Evolutionary conservation across 2,888 invertebrate genomes (phyloP).

Genomic region (Drosophila cognata): DNA sequence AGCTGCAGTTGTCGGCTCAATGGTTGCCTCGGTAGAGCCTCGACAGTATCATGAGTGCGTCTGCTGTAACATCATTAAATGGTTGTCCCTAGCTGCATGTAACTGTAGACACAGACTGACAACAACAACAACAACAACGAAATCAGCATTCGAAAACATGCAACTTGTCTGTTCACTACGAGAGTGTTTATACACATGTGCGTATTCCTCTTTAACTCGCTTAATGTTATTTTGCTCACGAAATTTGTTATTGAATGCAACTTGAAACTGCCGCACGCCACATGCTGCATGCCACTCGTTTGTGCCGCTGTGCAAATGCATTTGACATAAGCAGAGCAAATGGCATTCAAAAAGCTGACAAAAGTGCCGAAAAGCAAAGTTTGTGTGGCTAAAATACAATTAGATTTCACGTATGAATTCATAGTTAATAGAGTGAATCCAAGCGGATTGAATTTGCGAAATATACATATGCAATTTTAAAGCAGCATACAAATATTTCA

Average conservation of each 20-base stretch:
- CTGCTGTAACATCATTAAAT: slow-evolving; percentile 72
- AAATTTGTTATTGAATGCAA: slow-evolving; percentile 57
- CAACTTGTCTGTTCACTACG: slow-evolving; percentile 12
- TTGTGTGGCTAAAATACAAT: slow-evolving; percentile 9
- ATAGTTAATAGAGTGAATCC: slow-evolving; percentile 1
- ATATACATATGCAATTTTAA: not conserved
- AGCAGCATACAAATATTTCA: not conserved
- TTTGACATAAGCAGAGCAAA: slow-evolving; percentile 41
- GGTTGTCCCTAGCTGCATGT: slow-evolving; percentile 74
- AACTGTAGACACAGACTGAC: slow-evolving; percentile 39
- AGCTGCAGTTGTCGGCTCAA: slow-evolving; percentile 44
- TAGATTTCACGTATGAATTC: not conserved
- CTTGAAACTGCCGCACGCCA: slow-evolving; percentile 42
- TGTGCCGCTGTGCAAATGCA: slow-evolving; percentile 19
- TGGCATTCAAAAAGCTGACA: slow-evolving; percentile 44
- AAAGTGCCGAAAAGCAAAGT: slow-evolving; percentile 46
- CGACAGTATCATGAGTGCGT: slow-evolving; percentile 49
- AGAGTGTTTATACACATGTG: not conserved
- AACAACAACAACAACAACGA: slow-evolving; percentile 18
- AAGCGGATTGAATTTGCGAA: not conserved
- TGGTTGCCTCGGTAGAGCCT: slow-evolving; percentile 13
- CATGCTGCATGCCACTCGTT: slow-evolving; percentile 12
- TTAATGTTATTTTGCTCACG: slow-evolving; percentile 58
- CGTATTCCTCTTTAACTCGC: slow-evolving; percentile 3
- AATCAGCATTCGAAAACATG: slow-evolving; percentile 26